Evolutionary conservation across 1,140 invertebrate genomes (phyloP).

Genomic region (Lineus longissimus): DNA sequence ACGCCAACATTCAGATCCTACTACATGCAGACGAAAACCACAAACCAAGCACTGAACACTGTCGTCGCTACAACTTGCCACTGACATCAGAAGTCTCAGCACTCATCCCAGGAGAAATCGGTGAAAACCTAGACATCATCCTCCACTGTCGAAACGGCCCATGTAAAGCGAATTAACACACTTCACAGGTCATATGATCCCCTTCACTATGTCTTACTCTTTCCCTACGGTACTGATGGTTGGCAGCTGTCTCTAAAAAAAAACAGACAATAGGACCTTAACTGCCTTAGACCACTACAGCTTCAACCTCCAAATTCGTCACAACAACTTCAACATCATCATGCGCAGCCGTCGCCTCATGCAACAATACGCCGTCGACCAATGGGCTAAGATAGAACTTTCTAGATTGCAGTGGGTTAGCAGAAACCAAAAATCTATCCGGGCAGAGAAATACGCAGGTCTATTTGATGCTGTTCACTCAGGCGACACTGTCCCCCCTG

Average conservation of each 20-base stretch:
- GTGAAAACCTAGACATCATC: conserved; percentile 31
- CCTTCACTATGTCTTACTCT: conserved; percentile 3
- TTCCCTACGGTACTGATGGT: conserved; percentile 1
- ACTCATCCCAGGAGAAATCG: conserved; percentile 40
- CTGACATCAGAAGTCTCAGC: conserved; percentile 42
- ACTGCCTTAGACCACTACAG: neutral
- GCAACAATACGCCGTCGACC: conserved; percentile 52
- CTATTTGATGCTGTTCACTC: conserved; percentile 23
- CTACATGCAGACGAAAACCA: conserved; percentile 42
- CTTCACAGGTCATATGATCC: conserved; percentile 10
- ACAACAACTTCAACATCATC: conserved; percentile 26
- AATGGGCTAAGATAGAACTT: conserved; percentile 49
- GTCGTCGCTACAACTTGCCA: conserved; percentile 47
- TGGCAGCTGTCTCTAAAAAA: neutral
- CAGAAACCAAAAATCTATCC: conserved; percentile 29
- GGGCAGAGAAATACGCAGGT: conserved; percentile 28
- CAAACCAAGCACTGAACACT: conserved; percentile 49
- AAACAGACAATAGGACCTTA: neutral
- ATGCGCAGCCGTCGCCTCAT: conserved; percentile 44
- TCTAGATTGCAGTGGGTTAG: conserved; percentile 34
- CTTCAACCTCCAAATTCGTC: neutral
- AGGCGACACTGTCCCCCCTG: conserved; percentile 28
- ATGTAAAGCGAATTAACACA: neutral
- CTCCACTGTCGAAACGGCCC: neutral
- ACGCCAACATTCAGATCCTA: conserved; percentile 27